Evolutionary conservation across 2,113 vertebrate genomes (phyloP).

Genomic region (Lepus timidus): DNA sequence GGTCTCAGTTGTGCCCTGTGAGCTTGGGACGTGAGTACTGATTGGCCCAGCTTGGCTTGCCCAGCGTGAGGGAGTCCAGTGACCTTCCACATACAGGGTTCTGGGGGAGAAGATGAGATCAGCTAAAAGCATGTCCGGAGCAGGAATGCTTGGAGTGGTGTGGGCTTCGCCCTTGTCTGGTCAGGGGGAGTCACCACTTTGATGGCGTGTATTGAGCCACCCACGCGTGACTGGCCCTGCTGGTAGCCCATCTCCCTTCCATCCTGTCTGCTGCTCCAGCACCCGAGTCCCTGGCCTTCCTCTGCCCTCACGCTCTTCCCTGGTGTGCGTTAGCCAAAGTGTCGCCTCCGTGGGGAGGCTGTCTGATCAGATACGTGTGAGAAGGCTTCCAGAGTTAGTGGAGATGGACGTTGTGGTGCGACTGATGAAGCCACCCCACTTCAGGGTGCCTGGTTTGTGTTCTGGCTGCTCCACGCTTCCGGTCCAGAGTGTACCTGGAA

Average conservation of each 20-base stretch:
- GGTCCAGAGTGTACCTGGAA: too few relatives aligned
- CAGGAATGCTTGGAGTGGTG: background rate
- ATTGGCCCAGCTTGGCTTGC: background rate
- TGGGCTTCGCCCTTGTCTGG: background rate
- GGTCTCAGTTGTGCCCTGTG: background rate
- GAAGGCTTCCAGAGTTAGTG: too few relatives aligned
- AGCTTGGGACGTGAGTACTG: background rate
- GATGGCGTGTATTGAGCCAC: background rate
- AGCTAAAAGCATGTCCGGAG: background rate
- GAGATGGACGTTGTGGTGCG: too few relatives aligned
- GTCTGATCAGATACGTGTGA: background rate
- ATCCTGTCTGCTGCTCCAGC: too few relatives aligned
- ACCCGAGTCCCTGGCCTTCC: background rate
- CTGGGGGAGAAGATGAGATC: background rate
- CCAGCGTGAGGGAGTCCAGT: background rate
- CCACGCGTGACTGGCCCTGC: background rate
- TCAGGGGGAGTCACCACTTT: background rate
- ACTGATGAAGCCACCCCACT: too few relatives aligned
- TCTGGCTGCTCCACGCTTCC: too few relatives aligned
- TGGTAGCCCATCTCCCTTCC: background rate
- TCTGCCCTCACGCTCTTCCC: background rate
- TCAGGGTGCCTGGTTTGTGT: too few relatives aligned
- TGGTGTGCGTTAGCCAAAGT: background rate
- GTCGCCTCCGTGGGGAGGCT: background rate
- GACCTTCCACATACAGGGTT: background rate